Conservation (phyloP, 2,113 vertebrate genomes). For the Chitala chitala region DNA sequence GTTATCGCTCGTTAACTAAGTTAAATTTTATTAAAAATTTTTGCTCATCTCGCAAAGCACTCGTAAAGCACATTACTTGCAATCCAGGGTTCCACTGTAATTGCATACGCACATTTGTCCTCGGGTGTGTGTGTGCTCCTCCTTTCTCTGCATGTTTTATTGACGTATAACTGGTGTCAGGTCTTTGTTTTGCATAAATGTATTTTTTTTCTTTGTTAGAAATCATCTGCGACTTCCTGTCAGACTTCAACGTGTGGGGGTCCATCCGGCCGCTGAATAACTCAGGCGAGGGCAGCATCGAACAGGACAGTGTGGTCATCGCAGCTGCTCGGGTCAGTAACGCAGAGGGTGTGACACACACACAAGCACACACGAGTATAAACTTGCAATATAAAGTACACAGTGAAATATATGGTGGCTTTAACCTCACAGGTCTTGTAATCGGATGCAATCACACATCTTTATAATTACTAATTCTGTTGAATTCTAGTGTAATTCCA, state of each 20-base stretch:
- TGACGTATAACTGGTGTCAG: no score
- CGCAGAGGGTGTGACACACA: background rate
- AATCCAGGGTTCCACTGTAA: no score
- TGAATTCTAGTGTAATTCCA: background rate
- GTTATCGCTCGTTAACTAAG: no score
- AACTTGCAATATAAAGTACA: background rate
- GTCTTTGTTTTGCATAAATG: no score
- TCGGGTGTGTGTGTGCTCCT: conserved; percentile 3
- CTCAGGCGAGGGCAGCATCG: conserved; percentile 61
- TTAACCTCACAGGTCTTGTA: background rate
- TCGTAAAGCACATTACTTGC: no score
- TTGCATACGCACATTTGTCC: no score
- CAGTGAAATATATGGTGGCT: background rate
- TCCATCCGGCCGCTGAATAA: conserved; percentile 70
- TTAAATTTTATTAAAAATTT: no score
- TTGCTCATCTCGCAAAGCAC: no score
- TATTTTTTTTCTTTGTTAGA: no score
- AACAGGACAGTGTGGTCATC: conserved; percentile 65
- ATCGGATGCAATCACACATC: background rate
- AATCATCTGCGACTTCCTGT: conserved; percentile 77
- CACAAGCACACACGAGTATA: background rate
- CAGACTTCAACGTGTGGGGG: conserved; percentile 80
- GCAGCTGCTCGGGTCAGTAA: conserved; percentile 74
- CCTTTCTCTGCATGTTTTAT: no score
- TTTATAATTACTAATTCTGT: background rate